phyloP scores from a whole-genome alignment of 2,888 invertebrate species.

The Hypomecis punctinalis region DNA sequence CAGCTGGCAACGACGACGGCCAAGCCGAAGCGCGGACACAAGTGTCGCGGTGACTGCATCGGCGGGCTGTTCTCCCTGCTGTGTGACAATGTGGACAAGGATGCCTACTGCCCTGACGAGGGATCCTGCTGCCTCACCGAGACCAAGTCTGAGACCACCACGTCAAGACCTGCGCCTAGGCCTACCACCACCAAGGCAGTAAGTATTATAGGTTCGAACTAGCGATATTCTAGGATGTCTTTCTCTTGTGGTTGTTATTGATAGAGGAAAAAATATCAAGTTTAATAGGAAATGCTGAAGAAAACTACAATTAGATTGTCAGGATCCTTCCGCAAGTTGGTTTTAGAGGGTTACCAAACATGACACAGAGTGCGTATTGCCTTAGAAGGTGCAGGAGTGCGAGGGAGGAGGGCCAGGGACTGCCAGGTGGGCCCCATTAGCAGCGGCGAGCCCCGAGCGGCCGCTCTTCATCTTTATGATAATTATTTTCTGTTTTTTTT shows the following conservation, averaged over 20 bases:
- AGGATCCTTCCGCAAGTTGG: too few species aligned
- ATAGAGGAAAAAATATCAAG: too few species aligned
- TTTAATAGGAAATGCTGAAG: too few species aligned
- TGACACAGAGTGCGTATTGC: constrained; percentile 41
- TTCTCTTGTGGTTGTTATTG: too few species aligned
- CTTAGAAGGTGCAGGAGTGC: constrained; percentile 26
- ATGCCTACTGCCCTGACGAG: constrained; percentile 90
- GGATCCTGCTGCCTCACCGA: constrained; percentile 92
- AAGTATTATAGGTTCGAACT: too few species aligned
- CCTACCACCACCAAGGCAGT: constrained; percentile 69
- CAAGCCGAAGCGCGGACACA: constrained; percentile 72
- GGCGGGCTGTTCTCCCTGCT: constrained; percentile 92
- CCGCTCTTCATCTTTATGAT: constrained; percentile 85
- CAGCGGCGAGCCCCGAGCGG: constrained; percentile 80
- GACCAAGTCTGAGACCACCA: constrained; percentile 80
- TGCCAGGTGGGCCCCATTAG: constrained; percentile 84
- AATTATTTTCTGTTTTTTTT: constrained; percentile 86
- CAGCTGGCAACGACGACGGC: constrained; percentile 70
- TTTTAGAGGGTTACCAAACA: constrained; percentile 14
- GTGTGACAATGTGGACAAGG: constrained; percentile 93
- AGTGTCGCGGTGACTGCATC: constrained; percentile 93
- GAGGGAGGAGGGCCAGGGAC: constrained; percentile 58
- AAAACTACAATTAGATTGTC: too few species aligned
- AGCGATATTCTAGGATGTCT: not conserved
- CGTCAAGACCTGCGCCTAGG: constrained; percentile 61